Evolutionary conservation across 2,888 invertebrate genomes (phyloP), one percentile per base, ranked within the genome.

Genomic region (Epistrophella euchroma): DNA sequence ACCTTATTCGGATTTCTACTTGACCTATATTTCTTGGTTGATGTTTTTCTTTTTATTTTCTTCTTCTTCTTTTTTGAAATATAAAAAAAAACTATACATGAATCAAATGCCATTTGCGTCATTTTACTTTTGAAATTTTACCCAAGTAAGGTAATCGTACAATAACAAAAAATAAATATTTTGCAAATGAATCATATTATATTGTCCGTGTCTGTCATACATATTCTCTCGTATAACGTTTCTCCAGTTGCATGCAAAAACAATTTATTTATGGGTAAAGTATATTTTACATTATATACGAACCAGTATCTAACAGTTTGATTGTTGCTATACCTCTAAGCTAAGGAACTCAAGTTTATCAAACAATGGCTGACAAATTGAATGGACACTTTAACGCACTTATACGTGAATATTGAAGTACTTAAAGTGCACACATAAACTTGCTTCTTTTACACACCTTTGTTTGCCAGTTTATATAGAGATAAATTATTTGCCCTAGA

Each of bases 331-430:
- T 64, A 22, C 35, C 28, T 64, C 50, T n/a, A 17, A 43, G n/a
- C 10, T 10, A 52, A 68, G 68, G 68, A 68, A 82, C 40, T 70
- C 70, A 71, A 64, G 25, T 64, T 55, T 70, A 76, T 50, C 82
- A 58, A 50, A 82, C 82, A 82, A 82, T 52, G 35, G 40, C 77
- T 81, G 71, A 71, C 81, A 76, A 81, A 81, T 81, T 50, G 77
- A 66, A 82, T 82, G 66, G 77, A 64, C 64, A 77, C 77, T 82
- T 81, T 71, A 37, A 72, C 70, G 71, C 71, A 75, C 77, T 45
- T 58, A 56, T 47, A 77, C 25, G 56, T 60, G 66, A 66, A 66
- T 35, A 58, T 58, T 60, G 15, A 60, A 66, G 72, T 77, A 77
- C 78, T 78, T 43, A 25, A 43, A 66, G 35, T 68, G 37, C 66